A percentile compares a stretch with the other conserved stretches of the same genome.
These are phyloP conservation scores for Nannospalax galili DNA, from an alignment of 2,113 vertebrate species.

Conservation along the genomic window DNA sequence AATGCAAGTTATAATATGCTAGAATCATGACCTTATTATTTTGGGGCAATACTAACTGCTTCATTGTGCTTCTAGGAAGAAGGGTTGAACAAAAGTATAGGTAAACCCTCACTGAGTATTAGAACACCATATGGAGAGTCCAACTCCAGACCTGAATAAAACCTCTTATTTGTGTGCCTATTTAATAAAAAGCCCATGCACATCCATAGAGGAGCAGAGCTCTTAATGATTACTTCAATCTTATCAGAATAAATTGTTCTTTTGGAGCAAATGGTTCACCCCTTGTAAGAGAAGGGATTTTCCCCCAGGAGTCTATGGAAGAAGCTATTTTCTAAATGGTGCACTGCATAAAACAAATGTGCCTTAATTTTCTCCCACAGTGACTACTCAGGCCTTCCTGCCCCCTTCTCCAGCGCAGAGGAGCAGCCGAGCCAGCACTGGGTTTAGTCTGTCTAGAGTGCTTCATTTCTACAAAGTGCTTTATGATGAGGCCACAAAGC, in stretches of 20 bases:
- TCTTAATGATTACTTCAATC: constrained; percentile 38
- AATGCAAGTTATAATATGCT: background rate
- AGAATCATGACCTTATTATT: background rate
- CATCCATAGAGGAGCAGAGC: background rate
- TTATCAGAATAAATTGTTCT: constrained; percentile 67
- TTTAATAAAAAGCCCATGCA: constrained; percentile 22
- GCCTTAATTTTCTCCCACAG: constrained; percentile 50
- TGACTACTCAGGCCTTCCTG: background rate
- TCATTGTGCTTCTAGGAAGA: background rate
- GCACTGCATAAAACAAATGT: constrained; percentile 58
- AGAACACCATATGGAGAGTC: background rate
- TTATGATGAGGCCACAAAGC: background rate
- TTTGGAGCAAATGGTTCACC: constrained; percentile 47
- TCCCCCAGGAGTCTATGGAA: constrained; percentile 29
- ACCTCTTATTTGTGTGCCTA: background rate
- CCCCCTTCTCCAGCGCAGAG: background rate
- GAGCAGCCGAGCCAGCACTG: background rate
- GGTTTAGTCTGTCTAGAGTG: background rate
- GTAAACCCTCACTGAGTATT: background rate
- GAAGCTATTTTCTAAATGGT: constrained; percentile 69
- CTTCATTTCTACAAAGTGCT: background rate
- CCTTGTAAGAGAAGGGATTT: constrained; percentile 29
- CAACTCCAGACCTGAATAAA: background rate
- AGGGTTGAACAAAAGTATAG: background rate
- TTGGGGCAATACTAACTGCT: background rate